Evolutionary conservation across 2,797 vertebrate genomes (phyloP).

Genomic region (Molossus molossus): DNA sequence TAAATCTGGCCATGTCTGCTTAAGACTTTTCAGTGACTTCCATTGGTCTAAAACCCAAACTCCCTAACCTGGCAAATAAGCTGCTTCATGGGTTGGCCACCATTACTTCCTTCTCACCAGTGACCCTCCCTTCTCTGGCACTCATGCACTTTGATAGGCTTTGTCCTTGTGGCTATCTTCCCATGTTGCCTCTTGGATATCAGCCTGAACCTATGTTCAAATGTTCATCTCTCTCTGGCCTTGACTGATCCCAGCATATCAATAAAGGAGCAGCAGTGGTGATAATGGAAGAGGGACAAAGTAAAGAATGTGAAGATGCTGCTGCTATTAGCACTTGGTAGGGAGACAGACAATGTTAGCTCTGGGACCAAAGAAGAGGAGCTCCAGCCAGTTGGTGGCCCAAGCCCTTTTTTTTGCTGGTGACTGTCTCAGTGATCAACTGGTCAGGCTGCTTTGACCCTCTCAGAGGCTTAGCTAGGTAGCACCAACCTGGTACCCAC

Average conservation of each 20-base stretch:
- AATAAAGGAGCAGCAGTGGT: neutral
- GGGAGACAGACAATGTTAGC: neutral
- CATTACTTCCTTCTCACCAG: neutral
- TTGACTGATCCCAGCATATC: neutral
- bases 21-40: slow-evolving; percentile 59
- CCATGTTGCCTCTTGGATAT: neutral
- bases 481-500: neutral
- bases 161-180: neutral
- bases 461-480: neutral
- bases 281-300: neutral
- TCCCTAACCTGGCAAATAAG: neutral
- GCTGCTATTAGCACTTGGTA: neutral
- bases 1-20: slow-evolving; percentile 61
- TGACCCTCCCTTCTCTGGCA: no score
- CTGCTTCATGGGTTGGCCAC: neutral
- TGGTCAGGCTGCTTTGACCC: neutral
- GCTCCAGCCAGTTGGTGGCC: neutral
- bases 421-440: neutral
- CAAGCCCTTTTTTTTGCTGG: neutral
- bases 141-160: neutral
- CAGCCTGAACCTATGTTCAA: neutral
- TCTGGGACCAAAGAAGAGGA: neutral
- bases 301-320: neutral
- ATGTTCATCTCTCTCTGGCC: neutral
- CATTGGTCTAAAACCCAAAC: neutral